Evolutionary conservation across 2,888 invertebrate genomes (phyloP).

Genomic region (Cataglyphis livida): DNA sequence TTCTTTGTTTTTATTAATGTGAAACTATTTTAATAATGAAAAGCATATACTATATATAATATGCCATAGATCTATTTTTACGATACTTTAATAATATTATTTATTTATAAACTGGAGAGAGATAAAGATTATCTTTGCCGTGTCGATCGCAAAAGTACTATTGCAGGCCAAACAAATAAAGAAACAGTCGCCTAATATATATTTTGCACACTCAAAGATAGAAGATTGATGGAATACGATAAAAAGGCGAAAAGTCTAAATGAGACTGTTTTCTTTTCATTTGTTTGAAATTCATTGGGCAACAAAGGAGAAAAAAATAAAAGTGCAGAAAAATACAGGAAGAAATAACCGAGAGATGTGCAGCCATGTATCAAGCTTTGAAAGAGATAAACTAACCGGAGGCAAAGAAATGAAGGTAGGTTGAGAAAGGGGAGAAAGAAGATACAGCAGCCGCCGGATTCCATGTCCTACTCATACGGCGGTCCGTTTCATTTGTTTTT

Average conservation of each 20-base stretch:
- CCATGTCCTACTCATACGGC: conserved; percentile 62
- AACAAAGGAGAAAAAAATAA: conserved; percentile 59
- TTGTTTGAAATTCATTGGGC: conserved; percentile 78
- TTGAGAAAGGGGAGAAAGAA: conserved; percentile 59
- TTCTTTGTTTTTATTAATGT: not conserved
- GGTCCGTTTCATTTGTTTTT: conserved; percentile 76
- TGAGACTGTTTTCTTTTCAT: conserved; percentile 76
- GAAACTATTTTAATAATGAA: not conserved
- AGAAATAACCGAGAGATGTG: conserved; percentile 64
- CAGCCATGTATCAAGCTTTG: conserved; percentile 44
- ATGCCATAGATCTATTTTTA: not conserved
- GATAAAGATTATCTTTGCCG: not conserved
- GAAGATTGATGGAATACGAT: conserved; percentile 31
- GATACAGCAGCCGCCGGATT: conserved; percentile 64
- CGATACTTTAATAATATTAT: not conserved
- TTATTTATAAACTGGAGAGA: not conserved
- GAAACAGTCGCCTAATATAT: not conserved
- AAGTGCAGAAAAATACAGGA: conserved; percentile 7
- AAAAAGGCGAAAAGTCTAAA: conserved; percentile 30
- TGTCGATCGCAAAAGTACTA: conserved; percentile 15
- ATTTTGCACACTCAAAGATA: not conserved
- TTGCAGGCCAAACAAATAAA: conserved; percentile 6
- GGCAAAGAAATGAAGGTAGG: conserved; percentile 48
- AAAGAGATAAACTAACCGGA: conserved; percentile 40
- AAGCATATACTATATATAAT: not conserved